Evolutionary conservation across 2,888 invertebrate species (phyloP).

Genomic region (Gryllus longicercus): DNA sequence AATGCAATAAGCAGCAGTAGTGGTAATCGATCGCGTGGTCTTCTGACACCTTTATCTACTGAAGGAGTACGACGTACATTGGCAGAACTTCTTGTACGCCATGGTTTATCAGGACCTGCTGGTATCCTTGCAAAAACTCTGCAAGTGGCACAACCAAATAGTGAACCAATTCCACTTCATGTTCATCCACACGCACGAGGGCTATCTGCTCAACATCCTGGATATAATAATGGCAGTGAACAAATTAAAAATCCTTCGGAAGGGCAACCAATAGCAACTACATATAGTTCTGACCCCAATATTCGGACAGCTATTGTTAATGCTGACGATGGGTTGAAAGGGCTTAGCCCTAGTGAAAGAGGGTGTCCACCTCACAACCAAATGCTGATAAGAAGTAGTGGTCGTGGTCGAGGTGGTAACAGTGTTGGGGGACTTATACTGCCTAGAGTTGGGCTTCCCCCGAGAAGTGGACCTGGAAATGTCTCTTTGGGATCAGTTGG

Average conservation of each 20-base stretch:
- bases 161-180: slow-evolving; percentile 25
- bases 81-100: slow-evolving; percentile 51
- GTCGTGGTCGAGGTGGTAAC: neutral
- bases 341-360: slow-evolving; percentile 3
- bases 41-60: slow-evolving; percentile 47
- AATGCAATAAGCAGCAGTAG: slow-evolving; percentile 47
- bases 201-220: neutral
- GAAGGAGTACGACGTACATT: slow-evolving; percentile 52
- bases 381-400: neutral
- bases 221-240: neutral
- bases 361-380: neutral
- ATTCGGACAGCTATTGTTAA: neutral
- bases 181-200: slow-evolving; percentile 25
- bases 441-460: neutral
- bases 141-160: slow-evolving; percentile 28
- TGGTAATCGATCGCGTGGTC: slow-evolving; percentile 23
- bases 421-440: neutral
- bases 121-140: slow-evolving; percentile 30
- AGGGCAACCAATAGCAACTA: slow-evolving; percentile 29
- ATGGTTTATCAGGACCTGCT: slow-evolving; percentile 45
- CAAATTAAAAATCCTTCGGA: slow-evolving; percentile 18
- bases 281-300: slow-evolving; percentile 21
- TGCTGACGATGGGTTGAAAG: neutral
- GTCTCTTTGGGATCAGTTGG: neutral
- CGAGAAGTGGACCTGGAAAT: neutral